phyloP scores from a whole-genome alignment of 1,140 invertebrate species.

The Lethocerus indicus region DNA sequence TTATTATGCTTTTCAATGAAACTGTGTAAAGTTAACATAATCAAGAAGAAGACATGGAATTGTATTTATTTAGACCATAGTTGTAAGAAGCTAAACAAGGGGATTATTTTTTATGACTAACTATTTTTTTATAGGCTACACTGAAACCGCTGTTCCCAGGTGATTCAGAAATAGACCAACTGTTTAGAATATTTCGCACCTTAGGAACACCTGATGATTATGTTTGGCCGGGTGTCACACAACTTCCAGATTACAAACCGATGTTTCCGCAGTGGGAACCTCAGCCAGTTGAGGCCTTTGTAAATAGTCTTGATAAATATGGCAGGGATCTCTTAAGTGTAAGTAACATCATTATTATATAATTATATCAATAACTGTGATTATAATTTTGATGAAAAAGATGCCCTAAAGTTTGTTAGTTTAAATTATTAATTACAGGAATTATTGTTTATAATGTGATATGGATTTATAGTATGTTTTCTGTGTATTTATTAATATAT shows the following conservation, averaged over 20 bases:
- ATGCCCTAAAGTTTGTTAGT: background rate
- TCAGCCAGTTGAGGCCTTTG: slow-evolving; percentile 32
- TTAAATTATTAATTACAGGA: background rate
- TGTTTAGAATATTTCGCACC: slow-evolving; percentile 83
- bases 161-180: slow-evolving; percentile 93
- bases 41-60: too few species aligned
- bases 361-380: background rate
- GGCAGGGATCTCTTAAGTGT: slow-evolving; percentile 57
- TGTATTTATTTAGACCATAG: too few species aligned
- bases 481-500: background rate
- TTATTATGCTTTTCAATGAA: too few species aligned
- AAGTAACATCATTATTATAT: background rate
- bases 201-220: slow-evolving; percentile 76
- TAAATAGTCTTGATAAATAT: slow-evolving; percentile 31
- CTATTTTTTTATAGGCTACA: slow-evolving; percentile 40
- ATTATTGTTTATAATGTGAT: too few species aligned
- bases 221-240: slow-evolving; percentile 65
- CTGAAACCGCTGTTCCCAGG: slow-evolving; percentile 75
- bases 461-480: background rate
- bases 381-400: background rate
- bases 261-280: slow-evolving; percentile 76
- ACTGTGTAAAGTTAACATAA: too few species aligned
- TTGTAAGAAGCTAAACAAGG: background rate
- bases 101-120: background rate
- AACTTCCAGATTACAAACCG: slow-evolving; percentile 74